Percentiles rank a stretch among this genome's conserved stretches.
Evolutionary conservation across 2,888 invertebrate species (phyloP).

Genomic region (Parnassius smintheus): DNA sequence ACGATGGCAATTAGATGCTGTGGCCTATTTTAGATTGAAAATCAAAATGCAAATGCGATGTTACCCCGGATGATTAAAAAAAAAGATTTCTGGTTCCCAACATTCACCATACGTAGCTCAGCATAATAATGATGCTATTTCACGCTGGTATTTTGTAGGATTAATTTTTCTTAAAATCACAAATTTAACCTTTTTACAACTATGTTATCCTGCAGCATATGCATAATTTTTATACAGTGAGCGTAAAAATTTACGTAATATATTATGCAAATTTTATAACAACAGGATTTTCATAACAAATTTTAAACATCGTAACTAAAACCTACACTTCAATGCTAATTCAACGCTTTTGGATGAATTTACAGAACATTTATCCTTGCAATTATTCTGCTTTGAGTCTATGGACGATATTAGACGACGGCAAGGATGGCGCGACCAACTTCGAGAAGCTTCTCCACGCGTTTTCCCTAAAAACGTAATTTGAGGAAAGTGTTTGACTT

Average conservation of each 20-base stretch:
- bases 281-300: slow-evolving; percentile 1
- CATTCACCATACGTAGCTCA: too few relatives aligned
- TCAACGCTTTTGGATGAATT: neutral
- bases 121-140: too few relatives aligned
- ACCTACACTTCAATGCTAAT: neutral
- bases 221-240: slow-evolving; percentile 13
- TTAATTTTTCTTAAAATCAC: too few relatives aligned
- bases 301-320: slow-evolving; percentile 8
- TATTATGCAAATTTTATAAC: slow-evolving; percentile 23
- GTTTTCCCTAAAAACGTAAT: slow-evolving; percentile 76
- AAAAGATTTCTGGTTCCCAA: too few relatives aligned
- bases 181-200: slow-evolving; percentile 1
- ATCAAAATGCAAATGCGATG: too few relatives aligned
- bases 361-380: slow-evolving; percentile 72
- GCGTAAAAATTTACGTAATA: slow-evolving; percentile 13
- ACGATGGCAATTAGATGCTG: too few relatives aligned
- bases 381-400: slow-evolving; percentile 59
- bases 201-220: slow-evolving; percentile 9
- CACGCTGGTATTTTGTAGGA: too few relatives aligned
- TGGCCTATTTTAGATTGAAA: too few relatives aligned
- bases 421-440: slow-evolving; percentile 65
- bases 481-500: slow-evolving; percentile 65
- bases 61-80: too few relatives aligned
- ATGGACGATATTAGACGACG: slow-evolving; percentile 70
- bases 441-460: slow-evolving; percentile 74